Conservation (phyloP, 2,888 invertebrate species). For the Ochropleura leucogaster region DNA sequence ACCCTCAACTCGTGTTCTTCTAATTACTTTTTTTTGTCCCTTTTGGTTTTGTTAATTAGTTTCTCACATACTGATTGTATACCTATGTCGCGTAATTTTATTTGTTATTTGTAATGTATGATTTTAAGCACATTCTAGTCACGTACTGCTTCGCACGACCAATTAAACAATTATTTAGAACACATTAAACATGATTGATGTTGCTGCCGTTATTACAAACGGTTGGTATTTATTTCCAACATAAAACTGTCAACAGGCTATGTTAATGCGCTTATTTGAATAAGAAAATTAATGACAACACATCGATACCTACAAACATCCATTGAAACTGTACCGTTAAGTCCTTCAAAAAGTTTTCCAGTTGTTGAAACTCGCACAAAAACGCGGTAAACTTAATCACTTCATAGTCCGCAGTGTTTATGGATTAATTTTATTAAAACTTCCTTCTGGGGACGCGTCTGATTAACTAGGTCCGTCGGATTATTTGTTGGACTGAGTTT, state of each 20-base stretch:
- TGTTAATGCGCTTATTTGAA: constrained; percentile 3
- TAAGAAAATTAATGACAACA: constrained; percentile 22
- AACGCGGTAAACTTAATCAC: constrained; percentile 75
- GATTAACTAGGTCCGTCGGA: constrained; percentile 73
- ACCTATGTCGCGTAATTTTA: not conserved
- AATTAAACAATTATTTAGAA: constrained; percentile 32
- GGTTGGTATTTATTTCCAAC: constrained; percentile 27
- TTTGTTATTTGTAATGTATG: not conserved
- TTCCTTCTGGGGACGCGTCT: constrained; percentile 66
- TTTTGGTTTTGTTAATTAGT: constrained; percentile 18
- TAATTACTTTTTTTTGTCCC: constrained; percentile 54
- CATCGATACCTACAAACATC: constrained; percentile 52
- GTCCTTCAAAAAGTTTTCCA: constrained; percentile 72
- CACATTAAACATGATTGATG: constrained; percentile 33
- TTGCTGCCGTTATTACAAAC: constrained; percentile 32
- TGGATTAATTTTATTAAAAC: constrained; percentile 68
- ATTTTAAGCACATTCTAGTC: not conserved
- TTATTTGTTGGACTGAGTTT: constrained; percentile 79
- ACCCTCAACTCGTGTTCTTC: constrained; percentile 40
- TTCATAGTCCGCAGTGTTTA: constrained; percentile 66
- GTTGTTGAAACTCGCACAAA: constrained; percentile 69
- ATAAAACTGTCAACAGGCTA: constrained; percentile 35
- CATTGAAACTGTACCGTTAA: constrained; percentile 67
- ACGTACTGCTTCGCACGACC: not conserved
- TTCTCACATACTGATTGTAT: constrained; percentile 23